These are phyloP conservation scores for Garra rufa DNA, from an alignment of 2,113 vertebrate species.

Conservation along the genomic window DNA sequence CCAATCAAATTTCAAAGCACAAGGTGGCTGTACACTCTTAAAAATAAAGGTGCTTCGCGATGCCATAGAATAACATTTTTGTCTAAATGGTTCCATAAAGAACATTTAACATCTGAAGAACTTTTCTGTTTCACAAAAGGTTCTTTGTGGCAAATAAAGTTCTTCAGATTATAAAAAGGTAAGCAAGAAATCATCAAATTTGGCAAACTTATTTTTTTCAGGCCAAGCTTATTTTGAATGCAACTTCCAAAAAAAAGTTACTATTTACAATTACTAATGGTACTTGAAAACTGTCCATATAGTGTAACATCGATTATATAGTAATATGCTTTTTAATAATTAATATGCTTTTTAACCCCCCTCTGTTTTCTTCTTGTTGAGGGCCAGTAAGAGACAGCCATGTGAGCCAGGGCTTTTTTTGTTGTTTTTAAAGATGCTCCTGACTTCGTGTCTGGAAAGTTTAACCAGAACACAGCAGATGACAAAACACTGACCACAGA, in stretches of 20 bases:
- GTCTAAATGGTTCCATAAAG: no score
- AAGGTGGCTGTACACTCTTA: no score
- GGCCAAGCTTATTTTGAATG: background rate
- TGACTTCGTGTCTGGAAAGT: background rate
- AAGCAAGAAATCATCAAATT: no score
- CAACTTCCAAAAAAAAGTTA: background rate
- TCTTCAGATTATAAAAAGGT: no score
- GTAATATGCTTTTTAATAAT: background rate
- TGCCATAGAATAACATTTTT: no score
- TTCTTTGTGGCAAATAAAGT: no score
- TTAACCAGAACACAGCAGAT: constrained; percentile 26
- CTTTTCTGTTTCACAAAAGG: no score
- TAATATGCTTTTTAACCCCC: background rate
- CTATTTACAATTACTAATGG: background rate
- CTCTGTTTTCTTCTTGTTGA: background rate
- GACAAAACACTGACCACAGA: constrained; percentile 10
- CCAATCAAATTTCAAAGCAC: no score
- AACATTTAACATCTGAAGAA: no score
- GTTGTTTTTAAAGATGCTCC: background rate
- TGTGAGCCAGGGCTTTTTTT: background rate
- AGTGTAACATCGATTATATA: no score
- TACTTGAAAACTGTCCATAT: background rate
- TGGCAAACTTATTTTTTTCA: no score
- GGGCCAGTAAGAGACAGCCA: background rate
- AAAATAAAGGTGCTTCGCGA: no score